Evolutionary conservation across 2,113 vertebrate genomes (phyloP), one percentile per base, ranked within the genome.

Genomic region (Hymenochirus boettgeri): DNA sequence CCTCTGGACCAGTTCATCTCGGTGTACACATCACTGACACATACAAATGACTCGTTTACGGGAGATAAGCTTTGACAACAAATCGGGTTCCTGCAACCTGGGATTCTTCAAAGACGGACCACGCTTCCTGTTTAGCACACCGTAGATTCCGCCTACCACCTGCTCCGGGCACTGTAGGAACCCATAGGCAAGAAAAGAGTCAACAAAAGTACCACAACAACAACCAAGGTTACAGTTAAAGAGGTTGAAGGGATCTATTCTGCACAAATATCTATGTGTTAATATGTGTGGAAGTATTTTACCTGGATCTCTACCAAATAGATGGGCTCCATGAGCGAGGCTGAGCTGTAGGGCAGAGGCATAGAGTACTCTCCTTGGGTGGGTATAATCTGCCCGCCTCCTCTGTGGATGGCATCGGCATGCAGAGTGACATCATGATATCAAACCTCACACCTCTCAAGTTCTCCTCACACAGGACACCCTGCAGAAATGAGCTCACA

Each of bases 231-330:
- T n/a, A n/a, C n/a, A n/a, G n/a, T n/a, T n/a, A n/a, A n/a, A n/a
- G n/a, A n/a, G n/a, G n/a, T n/a, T n/a, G n/a, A n/a, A n/a, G n/a
- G n/a, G n/a, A n/a, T n/a, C n/a, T n/a, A n/a, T n/a, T n/a, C n/a
- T n/a, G n/a, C n/a, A n/a, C n/a, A n/a, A n/a, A n/a, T n/a, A n/a
- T n/a, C n/a, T n/a, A n/a, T n/a, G n/a, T n/a, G n/a, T n/a, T n/a
- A n/a, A n/a, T n/a, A n/a, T n/a, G n/a, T n/a, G n/a, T n/a, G n/a
- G n/a, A n/a, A n/a, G n/a, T n/a, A 29, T 22, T 33, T 19, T 57
- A 82, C 79, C 80, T 80, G 80, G 62, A 81, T 85, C 75, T 84
- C 85, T 17, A 82, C 74, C 42, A 79, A 76, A 48, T 75, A 84
- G 72, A 82, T 73, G 52, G 80, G 80, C 33, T 83, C 81, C 78